Percentiles rank a stretch among this genome's conserved stretches.
Evolutionary conservation across 1,140 invertebrate genomes (phyloP).

Genomic region (Amphibalanus amphitrite): DNA sequence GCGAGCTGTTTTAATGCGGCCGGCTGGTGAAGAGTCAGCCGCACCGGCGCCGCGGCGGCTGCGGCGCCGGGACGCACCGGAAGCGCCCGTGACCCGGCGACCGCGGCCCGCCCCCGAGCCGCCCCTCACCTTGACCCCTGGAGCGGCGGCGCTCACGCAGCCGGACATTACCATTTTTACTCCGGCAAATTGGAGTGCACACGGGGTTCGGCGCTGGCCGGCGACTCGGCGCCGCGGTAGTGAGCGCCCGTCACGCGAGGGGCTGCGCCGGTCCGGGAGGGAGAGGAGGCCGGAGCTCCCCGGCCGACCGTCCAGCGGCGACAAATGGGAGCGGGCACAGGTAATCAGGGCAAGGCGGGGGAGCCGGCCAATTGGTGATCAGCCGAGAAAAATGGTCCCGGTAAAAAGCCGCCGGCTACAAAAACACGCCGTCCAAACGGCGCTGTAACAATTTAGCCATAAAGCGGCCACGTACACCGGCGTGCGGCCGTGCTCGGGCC

Average conservation of each 20-base stretch:
- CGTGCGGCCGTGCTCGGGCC: background rate
- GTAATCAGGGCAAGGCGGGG: background rate
- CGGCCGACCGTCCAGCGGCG: too few species aligned
- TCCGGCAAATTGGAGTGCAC: background rate
- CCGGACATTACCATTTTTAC: background rate
- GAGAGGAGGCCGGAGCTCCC: too few species aligned
- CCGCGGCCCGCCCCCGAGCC: too few species aligned
- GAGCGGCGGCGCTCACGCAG: background rate
- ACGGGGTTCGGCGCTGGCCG: too few species aligned
- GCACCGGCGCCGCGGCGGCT: too few species aligned
- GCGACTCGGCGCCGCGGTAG: too few species aligned
- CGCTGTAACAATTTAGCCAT: constrained; percentile 1
- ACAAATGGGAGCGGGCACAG: background rate
- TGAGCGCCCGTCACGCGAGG: background rate
- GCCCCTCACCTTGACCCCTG: background rate
- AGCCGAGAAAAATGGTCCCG: background rate
- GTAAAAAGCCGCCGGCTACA: background rate
- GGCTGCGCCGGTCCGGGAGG: too few species aligned
- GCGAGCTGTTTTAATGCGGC: background rate
- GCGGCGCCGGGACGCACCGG: background rate
- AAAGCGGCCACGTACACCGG: background rate
- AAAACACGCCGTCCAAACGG: background rate
- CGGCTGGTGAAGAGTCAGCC: background rate
- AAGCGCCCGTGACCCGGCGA: background rate
- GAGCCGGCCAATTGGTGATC: background rate